Conservation (phyloP, 37 sponge, comb jelly and placozoan species). For the Ianthella basta region DNA sequence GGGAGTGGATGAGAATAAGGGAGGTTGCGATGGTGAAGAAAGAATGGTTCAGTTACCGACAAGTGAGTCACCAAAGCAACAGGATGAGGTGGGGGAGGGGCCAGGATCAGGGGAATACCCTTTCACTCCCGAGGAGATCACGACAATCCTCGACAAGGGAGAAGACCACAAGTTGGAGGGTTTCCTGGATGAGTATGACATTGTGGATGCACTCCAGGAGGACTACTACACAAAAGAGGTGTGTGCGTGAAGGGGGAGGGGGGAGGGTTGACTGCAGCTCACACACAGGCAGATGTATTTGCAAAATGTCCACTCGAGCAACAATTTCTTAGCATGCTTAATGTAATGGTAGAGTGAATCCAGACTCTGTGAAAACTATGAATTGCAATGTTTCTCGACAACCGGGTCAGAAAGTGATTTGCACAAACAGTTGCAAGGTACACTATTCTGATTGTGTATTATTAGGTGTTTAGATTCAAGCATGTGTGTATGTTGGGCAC, state of each 20-base stretch:
- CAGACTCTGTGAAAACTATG: too few species aligned
- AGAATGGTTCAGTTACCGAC: too few species aligned
- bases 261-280: too few species aligned
- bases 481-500: background rate
- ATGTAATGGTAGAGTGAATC: too few species aligned
- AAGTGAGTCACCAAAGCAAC: background rate
- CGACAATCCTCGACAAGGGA: background rate
- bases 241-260: background rate
- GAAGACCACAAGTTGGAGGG: background rate
- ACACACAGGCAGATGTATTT: too few species aligned
- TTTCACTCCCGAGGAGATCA: background rate
- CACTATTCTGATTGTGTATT: too few species aligned
- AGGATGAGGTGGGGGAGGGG: background rate
- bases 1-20: background rate
- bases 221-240: slow-evolving; percentile 24
- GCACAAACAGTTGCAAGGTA: too few species aligned
- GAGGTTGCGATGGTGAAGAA: background rate
- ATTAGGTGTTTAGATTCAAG: too few species aligned
- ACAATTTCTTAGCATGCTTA: too few species aligned
- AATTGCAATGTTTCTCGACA: too few species aligned
- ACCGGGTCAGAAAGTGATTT: too few species aligned
- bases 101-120: background rate
- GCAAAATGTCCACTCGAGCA: too few species aligned
- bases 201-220: slow-evolving; percentile 20
- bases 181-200: slow-evolving; percentile 27